phyloP scores from a whole-genome alignment of 2,888 invertebrate genomes.

The Drosophila ezoana region DNA sequence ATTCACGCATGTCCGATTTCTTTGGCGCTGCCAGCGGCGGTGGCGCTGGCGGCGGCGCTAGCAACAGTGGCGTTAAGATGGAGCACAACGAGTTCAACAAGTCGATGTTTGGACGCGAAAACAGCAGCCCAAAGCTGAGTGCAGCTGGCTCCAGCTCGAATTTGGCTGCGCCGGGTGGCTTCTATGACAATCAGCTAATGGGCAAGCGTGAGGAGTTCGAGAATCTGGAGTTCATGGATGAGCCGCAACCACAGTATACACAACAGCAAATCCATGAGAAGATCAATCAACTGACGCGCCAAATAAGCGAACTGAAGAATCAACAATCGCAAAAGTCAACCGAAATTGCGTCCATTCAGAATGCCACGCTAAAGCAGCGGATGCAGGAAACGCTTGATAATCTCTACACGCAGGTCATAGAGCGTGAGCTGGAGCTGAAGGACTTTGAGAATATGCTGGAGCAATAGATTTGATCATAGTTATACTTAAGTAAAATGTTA shows the following conservation, averaged over 20 bases:
- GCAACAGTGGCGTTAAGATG: conserved; percentile 67
- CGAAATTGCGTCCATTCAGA: conserved; percentile 94
- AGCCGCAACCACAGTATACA: conserved; percentile 82
- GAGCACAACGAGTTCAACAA: conserved; percentile 83
- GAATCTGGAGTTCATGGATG: conserved; percentile 78
- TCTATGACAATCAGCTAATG: conserved; percentile 74
- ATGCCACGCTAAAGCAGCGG: conserved; percentile 91
- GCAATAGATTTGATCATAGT: conserved; percentile 4
- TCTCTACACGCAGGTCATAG: conserved; percentile 91
- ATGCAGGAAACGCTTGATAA: conserved; percentile 93
- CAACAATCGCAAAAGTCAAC: conserved; percentile 92
- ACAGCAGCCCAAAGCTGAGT: conserved; percentile 74
- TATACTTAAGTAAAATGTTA: neutral
- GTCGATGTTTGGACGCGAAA: conserved; percentile 80
- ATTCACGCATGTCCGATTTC: conserved; percentile 90
- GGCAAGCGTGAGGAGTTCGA: conserved; percentile 81
- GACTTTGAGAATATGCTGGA: conserved; percentile 83
- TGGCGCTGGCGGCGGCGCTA: conserved; percentile 52
- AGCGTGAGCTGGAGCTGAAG: conserved; percentile 89
- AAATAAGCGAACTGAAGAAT: conserved; percentile 90
- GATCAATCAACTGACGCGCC: conserved; percentile 89
- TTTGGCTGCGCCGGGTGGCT: conserved; percentile 77
- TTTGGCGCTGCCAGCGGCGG: conserved; percentile 85
- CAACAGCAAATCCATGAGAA: conserved; percentile 87
- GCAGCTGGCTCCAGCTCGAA: conserved; percentile 82